phyloP scores from a whole-genome alignment of 2,113 vertebrate genomes.

The Elanus axillaris region DNA sequence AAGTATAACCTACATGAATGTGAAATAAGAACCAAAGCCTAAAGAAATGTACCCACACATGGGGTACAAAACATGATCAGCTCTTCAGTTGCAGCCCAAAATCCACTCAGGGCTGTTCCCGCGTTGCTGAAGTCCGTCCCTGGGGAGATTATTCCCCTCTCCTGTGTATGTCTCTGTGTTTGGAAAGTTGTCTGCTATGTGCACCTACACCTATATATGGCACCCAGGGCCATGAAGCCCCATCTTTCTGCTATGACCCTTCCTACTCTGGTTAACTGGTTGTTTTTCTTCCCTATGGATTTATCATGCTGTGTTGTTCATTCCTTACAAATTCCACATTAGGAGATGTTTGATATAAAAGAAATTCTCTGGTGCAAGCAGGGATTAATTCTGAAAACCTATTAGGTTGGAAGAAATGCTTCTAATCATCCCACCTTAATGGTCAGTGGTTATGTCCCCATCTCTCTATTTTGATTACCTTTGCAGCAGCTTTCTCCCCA shows the following conservation, averaged over 20 bases:
- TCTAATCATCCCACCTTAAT: fast-evolving
- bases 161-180: background rate
- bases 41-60: background rate
- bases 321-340: background rate
- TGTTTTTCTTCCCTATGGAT: background rate
- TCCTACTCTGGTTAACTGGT: background rate
- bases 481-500: background rate
- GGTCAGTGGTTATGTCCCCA: background rate
- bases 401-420: background rate
- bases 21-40: background rate
- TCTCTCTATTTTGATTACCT: background rate
- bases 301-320: background rate
- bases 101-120: background rate
- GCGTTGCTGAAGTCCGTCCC: background rate
- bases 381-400: background rate
- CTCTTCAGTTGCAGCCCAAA: background rate
- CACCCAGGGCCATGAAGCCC: background rate
- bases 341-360: background rate
- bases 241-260: background rate
- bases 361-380: background rate
- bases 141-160: background rate
- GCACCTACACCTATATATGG: background rate
- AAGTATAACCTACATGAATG: background rate
- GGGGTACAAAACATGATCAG: background rate
- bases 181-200: fast-evolving